These are phyloP conservation scores for Phasianus colchicus DNA, from an alignment of 2,113 vertebrate genomes.

Conservation along the genomic window DNA sequence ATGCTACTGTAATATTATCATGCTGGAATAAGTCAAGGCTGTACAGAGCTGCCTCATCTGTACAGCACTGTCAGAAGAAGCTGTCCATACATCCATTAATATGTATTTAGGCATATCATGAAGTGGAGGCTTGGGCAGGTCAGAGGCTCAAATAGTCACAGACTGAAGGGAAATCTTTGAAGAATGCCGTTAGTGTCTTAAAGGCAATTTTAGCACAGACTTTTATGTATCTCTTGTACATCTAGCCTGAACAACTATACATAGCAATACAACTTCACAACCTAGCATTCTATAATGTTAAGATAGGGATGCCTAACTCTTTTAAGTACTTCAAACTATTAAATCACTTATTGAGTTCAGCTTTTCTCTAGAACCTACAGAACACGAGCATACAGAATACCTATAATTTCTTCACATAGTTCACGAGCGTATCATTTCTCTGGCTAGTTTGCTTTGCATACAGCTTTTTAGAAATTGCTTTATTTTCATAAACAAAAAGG, in stretches of 20 bases:
- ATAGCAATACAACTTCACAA: not conserved
- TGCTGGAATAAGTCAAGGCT: not conserved
- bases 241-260: not conserved
- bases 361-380: not conserved
- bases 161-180: not conserved
- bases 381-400: not conserved
- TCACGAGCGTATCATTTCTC: not conserved
- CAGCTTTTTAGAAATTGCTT: not conserved
- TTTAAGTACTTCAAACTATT: not conserved
- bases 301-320: not conserved
- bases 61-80: not conserved
- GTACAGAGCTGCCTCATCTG: not conserved
- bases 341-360: not conserved
- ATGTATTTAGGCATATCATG: not conserved
- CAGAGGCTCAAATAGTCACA: not conserved
- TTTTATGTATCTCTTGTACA: not conserved
- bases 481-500: not conserved
- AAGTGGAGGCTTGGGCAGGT: not conserved
- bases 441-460: not conserved
- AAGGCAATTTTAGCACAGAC: not conserved
- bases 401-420: not conserved
- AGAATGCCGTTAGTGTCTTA: not conserved
- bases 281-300: not conserved
- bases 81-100: rapidly evolving
- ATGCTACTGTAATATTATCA: not conserved